These are phyloP conservation scores for Thaumetopoea pityocampa DNA, from an alignment of 1,140 invertebrate species.

Conservation along the genomic window DNA sequence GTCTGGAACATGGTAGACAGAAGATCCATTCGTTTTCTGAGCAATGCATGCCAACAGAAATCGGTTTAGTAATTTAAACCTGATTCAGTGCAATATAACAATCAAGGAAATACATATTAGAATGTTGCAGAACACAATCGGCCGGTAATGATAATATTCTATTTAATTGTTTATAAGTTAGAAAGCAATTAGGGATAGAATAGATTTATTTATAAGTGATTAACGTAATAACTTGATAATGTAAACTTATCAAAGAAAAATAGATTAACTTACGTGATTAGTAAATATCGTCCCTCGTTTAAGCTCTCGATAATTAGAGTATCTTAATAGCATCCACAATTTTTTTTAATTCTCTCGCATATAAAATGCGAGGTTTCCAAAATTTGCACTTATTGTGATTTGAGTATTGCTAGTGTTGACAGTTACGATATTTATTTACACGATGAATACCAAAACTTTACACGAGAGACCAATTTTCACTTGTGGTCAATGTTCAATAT, in stretches of 20 bases:
- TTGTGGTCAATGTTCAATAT: slow-evolving; percentile 36
- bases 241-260: background rate
- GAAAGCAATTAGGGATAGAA: too few relatives aligned
- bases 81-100: too few relatives aligned
- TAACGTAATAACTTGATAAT: background rate
- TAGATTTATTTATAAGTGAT: background rate
- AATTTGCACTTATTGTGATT: background rate
- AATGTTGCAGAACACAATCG: too few relatives aligned
- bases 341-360: background rate
- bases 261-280: slow-evolving; percentile 2
- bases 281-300: slow-evolving; percentile 4
- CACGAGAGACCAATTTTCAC: slow-evolving; percentile 18
- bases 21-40: too few relatives aligned
- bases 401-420: background rate
- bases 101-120: too few relatives aligned
- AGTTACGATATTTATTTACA: too few relatives aligned
- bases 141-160: too few relatives aligned
- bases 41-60: too few relatives aligned
- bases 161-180: too few relatives aligned
- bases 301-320: background rate
- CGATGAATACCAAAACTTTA: slow-evolving; percentile 15
- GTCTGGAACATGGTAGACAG: too few relatives aligned
- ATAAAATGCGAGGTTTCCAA: background rate
- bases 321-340: background rate
- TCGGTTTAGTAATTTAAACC: too few relatives aligned